Base-by-base conservation (phyloP, 2,888 invertebrate genomes). In the Drosophila demipolita region DNA sequence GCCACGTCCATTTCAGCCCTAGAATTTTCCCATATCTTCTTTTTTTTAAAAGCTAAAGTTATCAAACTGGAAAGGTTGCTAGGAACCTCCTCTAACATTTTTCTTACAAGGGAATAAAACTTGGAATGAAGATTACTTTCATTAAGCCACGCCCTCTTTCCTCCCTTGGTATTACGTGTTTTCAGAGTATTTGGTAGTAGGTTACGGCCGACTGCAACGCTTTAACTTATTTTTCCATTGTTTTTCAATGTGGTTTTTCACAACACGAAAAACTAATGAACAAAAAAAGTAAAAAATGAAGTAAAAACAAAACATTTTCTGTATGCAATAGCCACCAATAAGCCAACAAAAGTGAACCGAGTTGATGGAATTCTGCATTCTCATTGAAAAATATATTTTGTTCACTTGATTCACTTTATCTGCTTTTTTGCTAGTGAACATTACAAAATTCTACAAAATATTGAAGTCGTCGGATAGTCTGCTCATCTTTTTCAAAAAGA, bases 311-410 rank as follows among this genome's bases (percentile, higher is more conserved):
- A 68, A 76, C 66, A 66, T 61, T 83, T 73, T 72, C 73, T 75
- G 54, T 75, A 49, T 75, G 63, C 67, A 86, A 58, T 77, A 71
- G 53, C 74, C 45, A 49, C 60, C 75, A 81, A 83, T 86, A 86
- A 80, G 82, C 79, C 76, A 89, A 79, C 66, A 65, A 74, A 70
- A 54, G 9, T 4, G 4, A 9, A 4, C 23, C n/a, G 32, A 33
- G 40, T 26, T 42, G 58, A 15, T 35, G 35, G 72, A 69, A 72
- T 33, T 32, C 9, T 9, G 26, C 54, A 74, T 82, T 75, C 75
- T 55, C 59, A 26, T 3, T 12, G 6, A 26, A 26, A 38, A n/a
- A 9, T 7, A 40, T 29, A 0, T 12, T 2, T n/a, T 50, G 17
- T 29, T 29, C 17, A n/a, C 11, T 15, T 32, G 12, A 7, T 32